Evolutionary conservation across 2,113 vertebrate species (phyloP), one percentile per base, ranked within the genome.

Genomic region (Neotoma lepida): DNA sequence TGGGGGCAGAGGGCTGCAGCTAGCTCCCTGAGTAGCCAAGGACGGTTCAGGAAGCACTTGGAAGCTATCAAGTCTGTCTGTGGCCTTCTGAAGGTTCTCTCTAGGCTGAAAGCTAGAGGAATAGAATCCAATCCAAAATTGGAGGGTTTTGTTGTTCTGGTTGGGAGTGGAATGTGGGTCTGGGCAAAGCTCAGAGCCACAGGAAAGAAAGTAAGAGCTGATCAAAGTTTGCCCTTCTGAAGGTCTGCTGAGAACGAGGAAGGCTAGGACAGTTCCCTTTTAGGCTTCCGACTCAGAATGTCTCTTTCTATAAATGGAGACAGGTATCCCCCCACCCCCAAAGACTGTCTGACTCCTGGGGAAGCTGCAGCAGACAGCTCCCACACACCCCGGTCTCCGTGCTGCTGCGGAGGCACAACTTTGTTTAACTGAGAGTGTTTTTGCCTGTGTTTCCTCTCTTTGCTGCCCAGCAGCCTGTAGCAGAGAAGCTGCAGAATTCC

Each of bases 71-170:
- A n/a, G 33, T 86, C 28, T 24, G 71, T 71, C 66, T 24, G 2
- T 39, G 77, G 44, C 76, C 91, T 89, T 41, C 76, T 41, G 92
- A 88, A 68, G 54, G 63, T 17, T 82, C 26, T 86, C 49, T 86
- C 78, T 68, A 9, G 49, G n/a, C 73, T 20, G 54, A 64, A 78
- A 86, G 89, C 91, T 56, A 41, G 68, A 86, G 90, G 93, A 73
- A 63, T 26, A 46, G 54, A 49, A 58, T 35, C 41, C 35, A 44
- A 73, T 41, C 26, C 74, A 63, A 51, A 73, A 49, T 15, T 17
- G 39, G 39, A 63, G 18, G 73, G 2, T 74, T 93, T 35, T 73
- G 41, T 92, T 51, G 61, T 44, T 78, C 81, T 71, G 73, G n/a
- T 80, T 44, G 51, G 90, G 74, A 89, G 26, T 20, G 71, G 84